Conservation (phyloP, 37 sponge, comb jelly and placozoan species). For the Petrosia ficiformis region DNA sequence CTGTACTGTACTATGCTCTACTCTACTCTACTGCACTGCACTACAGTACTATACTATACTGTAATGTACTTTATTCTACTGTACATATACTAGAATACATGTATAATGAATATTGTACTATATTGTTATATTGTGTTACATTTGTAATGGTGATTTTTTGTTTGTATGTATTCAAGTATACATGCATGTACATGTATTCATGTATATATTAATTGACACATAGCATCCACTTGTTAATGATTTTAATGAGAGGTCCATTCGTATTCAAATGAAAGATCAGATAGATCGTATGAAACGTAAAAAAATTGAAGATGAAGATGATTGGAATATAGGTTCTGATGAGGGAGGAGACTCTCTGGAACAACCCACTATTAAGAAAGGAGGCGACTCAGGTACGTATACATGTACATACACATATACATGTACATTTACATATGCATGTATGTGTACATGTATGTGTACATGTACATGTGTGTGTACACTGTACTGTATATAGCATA, state of each 20-base stretch:
- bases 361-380: slow-evolving; percentile 61
- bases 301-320: slow-evolving; percentile 46
- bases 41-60: no score
- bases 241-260: slow-evolving; percentile 60
- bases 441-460: background rate
- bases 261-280: slow-evolving; percentile 81
- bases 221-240: slow-evolving; percentile 73
- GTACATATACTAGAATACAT: no score
- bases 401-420: background rate
- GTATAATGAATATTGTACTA: no score
- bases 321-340: slow-evolving; percentile 70
- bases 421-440: background rate
- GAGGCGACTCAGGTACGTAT: slow-evolving; percentile 10
- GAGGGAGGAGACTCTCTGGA: slow-evolving; percentile 60
- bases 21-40: no score
- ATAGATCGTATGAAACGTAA: slow-evolving; percentile 86
- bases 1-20: no score
- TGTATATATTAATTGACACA: no score
- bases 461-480: background rate
- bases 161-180: no score
- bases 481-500: background rate
- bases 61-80: no score
- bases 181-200: no score
- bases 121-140: no score
- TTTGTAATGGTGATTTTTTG: no score